Conservation (phyloP, 2,888 invertebrate species). For the Ypsolopha sequella region DNA sequence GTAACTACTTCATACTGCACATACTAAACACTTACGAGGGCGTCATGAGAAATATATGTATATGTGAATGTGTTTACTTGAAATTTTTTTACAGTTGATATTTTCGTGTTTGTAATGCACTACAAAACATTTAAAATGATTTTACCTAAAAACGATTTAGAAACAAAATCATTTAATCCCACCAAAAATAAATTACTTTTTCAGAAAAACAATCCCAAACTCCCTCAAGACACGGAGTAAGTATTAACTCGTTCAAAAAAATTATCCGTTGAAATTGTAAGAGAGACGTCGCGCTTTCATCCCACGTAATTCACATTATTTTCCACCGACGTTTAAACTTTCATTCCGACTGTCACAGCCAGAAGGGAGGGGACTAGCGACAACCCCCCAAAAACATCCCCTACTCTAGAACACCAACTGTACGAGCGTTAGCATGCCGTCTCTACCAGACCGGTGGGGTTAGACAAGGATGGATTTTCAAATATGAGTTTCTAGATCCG, state of each 20-base stretch:
- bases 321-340: constrained; percentile 55
- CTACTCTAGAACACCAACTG: background rate
- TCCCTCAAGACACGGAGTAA: background rate
- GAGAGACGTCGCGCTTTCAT: constrained; percentile 3
- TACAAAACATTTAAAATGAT: no score
- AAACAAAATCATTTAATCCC: no score
- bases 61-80: no score
- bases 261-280: constrained; percentile 4
- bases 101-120: no score
- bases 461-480: background rate
- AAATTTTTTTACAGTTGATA: no score
- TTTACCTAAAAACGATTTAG: no score
- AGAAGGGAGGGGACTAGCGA: constrained; percentile 18
- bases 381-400: constrained; percentile 9
- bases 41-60: no score
- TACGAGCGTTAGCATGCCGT: background rate
- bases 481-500: constrained; percentile 11
- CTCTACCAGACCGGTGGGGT: background rate
- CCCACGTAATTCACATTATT: constrained; percentile 50
- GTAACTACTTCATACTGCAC: no score
- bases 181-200: no score
- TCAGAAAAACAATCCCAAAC: background rate
- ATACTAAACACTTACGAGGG: no score
- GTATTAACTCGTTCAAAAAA: constrained; percentile 3
- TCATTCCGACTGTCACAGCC: constrained; percentile 47